A percentile compares a stretch with the other conserved stretches of the same genome.
phyloP scores from a whole-genome alignment of 2,797 vertebrate genomes.

The Nannoperca australis region DNA sequence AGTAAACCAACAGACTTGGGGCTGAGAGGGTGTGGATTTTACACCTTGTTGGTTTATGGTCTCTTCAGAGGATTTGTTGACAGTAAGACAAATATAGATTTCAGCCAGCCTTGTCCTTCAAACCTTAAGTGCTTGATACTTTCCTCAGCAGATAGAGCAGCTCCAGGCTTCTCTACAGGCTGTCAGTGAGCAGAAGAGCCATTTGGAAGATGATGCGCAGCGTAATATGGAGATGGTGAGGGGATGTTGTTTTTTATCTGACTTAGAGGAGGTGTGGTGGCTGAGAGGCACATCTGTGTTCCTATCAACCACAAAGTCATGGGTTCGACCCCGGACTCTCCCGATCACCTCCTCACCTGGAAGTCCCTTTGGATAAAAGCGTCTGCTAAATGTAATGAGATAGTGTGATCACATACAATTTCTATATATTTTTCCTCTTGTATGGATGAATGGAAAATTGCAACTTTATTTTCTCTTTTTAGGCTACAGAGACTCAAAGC shows the following conservation, averaged over 20 bases:
- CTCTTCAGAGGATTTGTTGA: background rate
- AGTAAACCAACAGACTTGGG: too few relatives aligned
- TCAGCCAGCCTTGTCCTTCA: background rate
- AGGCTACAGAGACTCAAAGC: conserved; percentile 45
- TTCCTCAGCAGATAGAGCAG: background rate
- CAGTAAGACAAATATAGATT: background rate
- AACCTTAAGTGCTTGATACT: background rate
- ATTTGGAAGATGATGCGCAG: conserved; percentile 41
- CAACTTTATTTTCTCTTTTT: background rate
- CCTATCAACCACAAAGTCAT: too few relatives aligned
- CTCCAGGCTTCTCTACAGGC: conserved; percentile 28
- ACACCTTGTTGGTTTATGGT: too few relatives aligned
- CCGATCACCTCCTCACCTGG: too few relatives aligned
- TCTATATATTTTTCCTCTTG: background rate
- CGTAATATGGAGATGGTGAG: conserved; percentile 37
- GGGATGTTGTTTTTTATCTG: background rate
- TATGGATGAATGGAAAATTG: too few relatives aligned
- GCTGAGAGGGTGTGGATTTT: too few relatives aligned
- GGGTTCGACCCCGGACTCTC: too few relatives aligned
- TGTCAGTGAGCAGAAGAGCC: conserved; percentile 37
- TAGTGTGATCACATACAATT: too few relatives aligned
- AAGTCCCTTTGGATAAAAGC: too few relatives aligned
- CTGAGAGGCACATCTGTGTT: too few relatives aligned
- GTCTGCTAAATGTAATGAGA: too few relatives aligned
- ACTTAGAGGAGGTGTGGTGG: too few relatives aligned